Evolutionary conservation across 2,888 invertebrate species (phyloP).

Genomic region (Boloria euphrosyne): DNA sequence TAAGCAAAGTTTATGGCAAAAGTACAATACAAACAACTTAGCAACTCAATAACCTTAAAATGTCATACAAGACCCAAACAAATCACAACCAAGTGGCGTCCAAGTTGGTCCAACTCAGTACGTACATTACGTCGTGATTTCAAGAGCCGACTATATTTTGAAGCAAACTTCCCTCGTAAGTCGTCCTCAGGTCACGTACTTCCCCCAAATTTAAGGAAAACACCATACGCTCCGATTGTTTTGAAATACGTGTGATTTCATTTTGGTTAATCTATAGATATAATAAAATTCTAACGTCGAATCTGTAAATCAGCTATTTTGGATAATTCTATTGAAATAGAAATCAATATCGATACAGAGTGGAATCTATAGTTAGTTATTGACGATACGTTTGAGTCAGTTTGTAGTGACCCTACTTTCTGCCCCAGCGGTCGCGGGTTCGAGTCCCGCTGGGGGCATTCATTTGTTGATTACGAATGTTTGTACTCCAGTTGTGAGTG

Average conservation of each 20-base stretch:
- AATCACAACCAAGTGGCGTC: constrained; percentile 45
- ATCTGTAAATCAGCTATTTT: too few relatives aligned
- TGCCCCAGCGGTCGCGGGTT: too few relatives aligned
- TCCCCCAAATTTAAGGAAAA: constrained; percentile 75
- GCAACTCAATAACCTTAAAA: constrained; percentile 30
- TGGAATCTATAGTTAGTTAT: too few relatives aligned
- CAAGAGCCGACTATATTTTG: constrained; percentile 46
- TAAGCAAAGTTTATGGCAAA: neutral
- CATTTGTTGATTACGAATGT: too few relatives aligned
- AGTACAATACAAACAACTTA: neutral
- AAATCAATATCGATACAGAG: too few relatives aligned
- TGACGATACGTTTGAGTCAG: too few relatives aligned
- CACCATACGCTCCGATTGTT: constrained; percentile 44
- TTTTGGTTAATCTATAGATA: neutral
- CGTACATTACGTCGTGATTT: constrained; percentile 39
- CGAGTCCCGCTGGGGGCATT: too few relatives aligned
- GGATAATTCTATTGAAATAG: too few relatives aligned
- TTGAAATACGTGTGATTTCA: constrained; percentile 23
- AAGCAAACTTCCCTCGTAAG: constrained; percentile 67
- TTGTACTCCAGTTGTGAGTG: too few relatives aligned
- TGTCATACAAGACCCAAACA: constrained; percentile 38
- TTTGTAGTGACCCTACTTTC: too few relatives aligned
- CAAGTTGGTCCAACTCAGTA: constrained; percentile 44
- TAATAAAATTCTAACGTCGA: too few relatives aligned
- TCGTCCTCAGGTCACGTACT: constrained; percentile 70